A percentile compares a stretch with the other conserved stretches of the same genome.
Conservation (phyloP, 2,113 vertebrate species). For the Sebastes fasciatus region DNA sequence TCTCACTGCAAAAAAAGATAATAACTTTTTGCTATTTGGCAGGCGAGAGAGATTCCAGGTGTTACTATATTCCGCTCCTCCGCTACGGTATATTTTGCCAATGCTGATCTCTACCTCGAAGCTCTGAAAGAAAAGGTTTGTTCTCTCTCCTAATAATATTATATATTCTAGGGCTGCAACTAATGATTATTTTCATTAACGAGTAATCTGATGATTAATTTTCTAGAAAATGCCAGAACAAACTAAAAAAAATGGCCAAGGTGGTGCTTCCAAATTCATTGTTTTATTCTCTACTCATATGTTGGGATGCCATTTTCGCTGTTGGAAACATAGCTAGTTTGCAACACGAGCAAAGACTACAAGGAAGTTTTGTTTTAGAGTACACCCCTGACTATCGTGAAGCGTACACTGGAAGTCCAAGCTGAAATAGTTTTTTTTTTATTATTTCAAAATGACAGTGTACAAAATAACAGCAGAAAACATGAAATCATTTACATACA, state of each 20-base stretch:
- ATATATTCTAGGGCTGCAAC: neutral
- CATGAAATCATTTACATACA: too few relatives aligned
- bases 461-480: too few relatives aligned
- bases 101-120: constrained; percentile 92
- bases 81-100: constrained; percentile 95
- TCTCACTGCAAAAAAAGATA: neutral
- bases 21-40: constrained; percentile 24
- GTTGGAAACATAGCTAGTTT: too few relatives aligned
- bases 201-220: neutral
- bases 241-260: neutral
- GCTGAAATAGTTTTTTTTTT: too few relatives aligned
- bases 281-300: neutral
- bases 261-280: neutral
- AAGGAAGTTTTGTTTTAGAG: too few relatives aligned
- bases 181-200: neutral
- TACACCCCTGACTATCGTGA: too few relatives aligned
- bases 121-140: constrained; percentile 91
- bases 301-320: too few relatives aligned
- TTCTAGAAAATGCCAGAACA: neutral
- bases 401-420: too few relatives aligned
- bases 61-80: constrained; percentile 96
- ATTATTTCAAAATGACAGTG: too few relatives aligned
- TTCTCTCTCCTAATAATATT: neutral
- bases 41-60: constrained; percentile 91
- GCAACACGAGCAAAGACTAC: too few relatives aligned